These are phyloP conservation scores for Hydrotaea cyrtoneurina DNA, from an alignment of 2,888 invertebrate genomes.

Conservation along the genomic window DNA sequence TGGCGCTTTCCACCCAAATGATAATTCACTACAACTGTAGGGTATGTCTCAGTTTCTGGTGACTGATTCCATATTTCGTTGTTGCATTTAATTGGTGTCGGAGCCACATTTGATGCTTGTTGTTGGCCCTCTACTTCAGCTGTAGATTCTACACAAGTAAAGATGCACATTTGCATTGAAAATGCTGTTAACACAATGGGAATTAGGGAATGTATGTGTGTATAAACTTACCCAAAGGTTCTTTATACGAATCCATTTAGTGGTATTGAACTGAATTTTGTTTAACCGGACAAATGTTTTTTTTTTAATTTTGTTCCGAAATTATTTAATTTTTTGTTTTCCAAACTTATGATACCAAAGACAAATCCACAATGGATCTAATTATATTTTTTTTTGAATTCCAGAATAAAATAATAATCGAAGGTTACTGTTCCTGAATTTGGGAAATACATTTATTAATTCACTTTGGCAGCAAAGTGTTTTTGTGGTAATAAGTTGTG, in stretches of 20 bases:
- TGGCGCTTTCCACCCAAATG: background rate
- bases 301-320: background rate
- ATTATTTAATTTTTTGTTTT: background rate
- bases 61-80: conserved; percentile 52
- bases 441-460: no score
- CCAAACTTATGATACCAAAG: no score
- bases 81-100: background rate
- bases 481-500: no score
- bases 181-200: no score
- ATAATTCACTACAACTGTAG: conserved; percentile 58
- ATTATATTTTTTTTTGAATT: no score
- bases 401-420: no score
- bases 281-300: background rate
- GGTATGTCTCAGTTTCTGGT: conserved; percentile 55
- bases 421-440: no score
- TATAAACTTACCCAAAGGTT: conserved; percentile 40
- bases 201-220: background rate
- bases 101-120: background rate
- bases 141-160: background rate
- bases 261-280: conserved; percentile 22
- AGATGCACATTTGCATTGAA: no score
- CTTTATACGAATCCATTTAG: conserved; percentile 41
- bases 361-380: no score
- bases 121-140: background rate
- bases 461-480: no score